Conservation (phyloP, 2,888 invertebrate species). For the Alentia gelatinosa region DNA sequence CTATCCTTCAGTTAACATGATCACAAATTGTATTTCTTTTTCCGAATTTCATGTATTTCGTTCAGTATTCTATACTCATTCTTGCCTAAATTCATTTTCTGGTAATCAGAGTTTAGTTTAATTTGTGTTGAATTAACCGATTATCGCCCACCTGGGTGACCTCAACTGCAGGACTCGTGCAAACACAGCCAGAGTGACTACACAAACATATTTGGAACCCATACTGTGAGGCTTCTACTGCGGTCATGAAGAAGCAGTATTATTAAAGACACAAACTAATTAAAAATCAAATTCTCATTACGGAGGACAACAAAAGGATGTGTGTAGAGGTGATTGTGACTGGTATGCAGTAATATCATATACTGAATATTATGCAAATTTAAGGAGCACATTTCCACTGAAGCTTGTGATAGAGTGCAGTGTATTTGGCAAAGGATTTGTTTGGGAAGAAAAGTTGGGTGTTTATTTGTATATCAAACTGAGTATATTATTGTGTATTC, state of each 20-base stretch:
- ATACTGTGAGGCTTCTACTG: neutral
- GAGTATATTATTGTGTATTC: neutral
- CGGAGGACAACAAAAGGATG: neutral
- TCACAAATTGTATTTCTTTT: no score
- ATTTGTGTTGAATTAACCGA: no score
- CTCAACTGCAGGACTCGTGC: no score
- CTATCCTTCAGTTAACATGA: no score
- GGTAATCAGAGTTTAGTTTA: no score
- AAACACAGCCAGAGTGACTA: neutral
- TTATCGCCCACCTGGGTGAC: no score
- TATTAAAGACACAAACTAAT: neutral
- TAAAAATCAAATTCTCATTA: neutral
- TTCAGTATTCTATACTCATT: no score
- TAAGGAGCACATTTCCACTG: neutral
- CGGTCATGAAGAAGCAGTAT: neutral
- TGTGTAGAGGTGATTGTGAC: neutral
- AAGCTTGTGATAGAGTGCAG: conserved; percentile 19
- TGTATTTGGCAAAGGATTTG: neutral
- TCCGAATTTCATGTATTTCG: no score
- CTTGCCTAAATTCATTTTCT: no score
- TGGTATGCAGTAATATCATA: neutral
- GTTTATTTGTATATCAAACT: neutral
- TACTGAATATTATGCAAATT: conserved; percentile 32
- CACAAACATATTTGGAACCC: neutral
- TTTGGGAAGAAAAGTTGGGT: neutral